Base-by-base conservation (phyloP, 2,888 invertebrate genomes). In the Orthosia incerta region DNA sequence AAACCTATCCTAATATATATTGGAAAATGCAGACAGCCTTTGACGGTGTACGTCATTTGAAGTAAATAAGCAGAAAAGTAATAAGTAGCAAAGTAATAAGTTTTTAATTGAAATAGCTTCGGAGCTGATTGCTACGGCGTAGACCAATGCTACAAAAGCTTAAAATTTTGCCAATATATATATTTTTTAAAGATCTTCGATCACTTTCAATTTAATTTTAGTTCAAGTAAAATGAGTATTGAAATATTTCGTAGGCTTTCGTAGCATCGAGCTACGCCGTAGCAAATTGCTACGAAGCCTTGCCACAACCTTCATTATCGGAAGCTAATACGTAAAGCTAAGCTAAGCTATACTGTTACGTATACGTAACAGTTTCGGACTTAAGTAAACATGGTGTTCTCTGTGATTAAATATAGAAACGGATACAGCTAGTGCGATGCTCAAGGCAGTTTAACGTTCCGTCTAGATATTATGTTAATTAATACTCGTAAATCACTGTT, bases 241-340 rank as follows among this genome's bases (percentile, higher is more conserved):
- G 0, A 18, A 20, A 16, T 0, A 20, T n/a, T 45, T 65, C 48
- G 53, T 62, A 73, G 64, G 11, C 18, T 51, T 68, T 68, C 74
- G 79, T 74, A 70, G 79, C 57, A n/a, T 9, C 13, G 31, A n/a
- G 59, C 74, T 79, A 79, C 74, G 74, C 46, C 79, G 74, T 74
- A 74, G 79, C 59, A 46, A 48, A 39, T 59, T 48, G 71, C 71
- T 79, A 71, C 74, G 51, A 79, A 78, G 23, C 57, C 51, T 59
- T 23, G 23, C 12, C 39, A 53, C 13, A 74, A n/a, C 74, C 71
- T 74, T 71, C 31, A n/a, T 39, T 16, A 26, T 20, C 5, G 3
- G 13, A 70, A 31, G 12, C 18, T 60, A n/a, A n/a, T n/a, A n/a
- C n/a, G n/a, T n/a, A n/a, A n/a, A n/a, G n/a, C n/a, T n/a, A n/a